Base-by-base conservation (phyloP, 2,888 invertebrate species). In the Phortica magna region DNA sequence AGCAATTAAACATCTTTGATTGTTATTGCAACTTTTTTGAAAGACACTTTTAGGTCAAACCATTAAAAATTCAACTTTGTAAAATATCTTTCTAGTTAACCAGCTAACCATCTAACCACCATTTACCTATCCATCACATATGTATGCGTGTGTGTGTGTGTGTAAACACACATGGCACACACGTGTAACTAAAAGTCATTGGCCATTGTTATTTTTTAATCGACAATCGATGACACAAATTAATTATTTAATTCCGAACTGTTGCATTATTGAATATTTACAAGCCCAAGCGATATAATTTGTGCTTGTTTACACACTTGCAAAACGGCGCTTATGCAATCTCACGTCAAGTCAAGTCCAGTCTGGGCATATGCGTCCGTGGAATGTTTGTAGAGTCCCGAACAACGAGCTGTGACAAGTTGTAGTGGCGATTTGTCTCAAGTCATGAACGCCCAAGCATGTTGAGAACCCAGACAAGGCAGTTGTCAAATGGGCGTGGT, bases 141-240 rank as follows among this genome's bases (percentile, higher is more conserved):
- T 42, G 9, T 39, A 14, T 7, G 14, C 6, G 0, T 41, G 7
- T 12, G 53, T n/a, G n/a, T n/a, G 5, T 53, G 7, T 53, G 5
- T 31, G 31, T 31, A 31, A 2, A 31, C 31, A 31, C 5, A 31
- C 31, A 31, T 4, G 31, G 31, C 31, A 31, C 48, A 19, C n/a
- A 10, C 17, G 12, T 64, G 75, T 79, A 87, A 82, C 79, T 79
- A 83, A 80, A 73, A 77, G 42, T 67, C 77, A 78, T 75, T 48
- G 61, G 77, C 84, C 84, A 75, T 48, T 5, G 48, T 9, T 14
- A 6, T 9, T 48, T 48, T 9, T 9, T 48, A 61, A 61, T 61
- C 22, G 61, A 5, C 61, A 82, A 79, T 81, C 83, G 84, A 82
- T 83, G 84, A 74, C 83, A 84, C 84, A 83, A 82, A 84, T 87